These are phyloP conservation scores for Centrocercus urophasianus DNA, from an alignment of 2,113 vertebrate species.

Conservation along the genomic window DNA sequence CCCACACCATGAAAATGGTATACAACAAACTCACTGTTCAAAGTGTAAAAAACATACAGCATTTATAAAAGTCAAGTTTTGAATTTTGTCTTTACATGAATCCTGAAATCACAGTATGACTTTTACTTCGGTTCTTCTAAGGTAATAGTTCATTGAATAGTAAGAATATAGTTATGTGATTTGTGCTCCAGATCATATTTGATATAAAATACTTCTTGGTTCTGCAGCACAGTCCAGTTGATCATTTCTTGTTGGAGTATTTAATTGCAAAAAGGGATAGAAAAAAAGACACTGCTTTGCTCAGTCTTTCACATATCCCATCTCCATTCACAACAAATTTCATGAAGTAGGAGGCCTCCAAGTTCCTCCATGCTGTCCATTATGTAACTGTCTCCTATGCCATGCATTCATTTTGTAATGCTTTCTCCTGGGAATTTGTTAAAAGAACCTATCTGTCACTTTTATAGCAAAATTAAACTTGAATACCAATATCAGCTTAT, in stretches of 20 bases:
- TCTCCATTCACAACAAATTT: not conserved
- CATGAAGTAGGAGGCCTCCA: not conserved
- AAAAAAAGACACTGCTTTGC: not conserved
- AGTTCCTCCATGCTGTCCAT: not conserved
- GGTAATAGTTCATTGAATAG: not conserved
- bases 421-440: constrained; percentile 2
- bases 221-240: not conserved
- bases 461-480: constrained; percentile 43
- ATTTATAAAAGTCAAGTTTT: not conserved
- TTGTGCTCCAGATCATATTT: not conserved
- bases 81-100: not conserved
- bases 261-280: not conserved
- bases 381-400: not conserved
- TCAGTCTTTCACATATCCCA: not conserved
- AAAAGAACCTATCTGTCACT: constrained; percentile 29
- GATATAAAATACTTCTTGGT: not conserved
- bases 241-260: not conserved
- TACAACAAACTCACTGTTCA: not conserved
- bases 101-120: not conserved
- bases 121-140: not conserved
- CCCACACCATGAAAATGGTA: not conserved
- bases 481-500: not conserved
- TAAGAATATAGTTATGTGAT: not conserved
- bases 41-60: not conserved
- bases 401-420: constrained; percentile 13